These are phyloP conservation scores for Colletes latitarsis DNA, from an alignment of 1,140 invertebrate species.

Conservation along the genomic window DNA sequence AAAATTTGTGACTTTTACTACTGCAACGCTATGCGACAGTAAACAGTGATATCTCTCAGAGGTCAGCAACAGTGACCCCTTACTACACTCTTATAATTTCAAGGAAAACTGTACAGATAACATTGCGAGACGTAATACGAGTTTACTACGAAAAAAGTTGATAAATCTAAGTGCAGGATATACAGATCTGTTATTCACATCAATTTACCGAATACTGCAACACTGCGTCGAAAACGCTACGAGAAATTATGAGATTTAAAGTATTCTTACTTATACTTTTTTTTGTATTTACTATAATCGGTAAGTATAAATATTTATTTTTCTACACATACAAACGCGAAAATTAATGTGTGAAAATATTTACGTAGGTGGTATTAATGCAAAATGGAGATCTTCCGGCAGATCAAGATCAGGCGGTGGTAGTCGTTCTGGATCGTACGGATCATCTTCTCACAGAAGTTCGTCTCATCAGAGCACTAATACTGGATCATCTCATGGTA, in stretches of 20 bases:
- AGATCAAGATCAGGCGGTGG: background rate
- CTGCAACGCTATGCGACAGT: background rate
- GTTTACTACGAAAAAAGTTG: background rate
- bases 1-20: background rate
- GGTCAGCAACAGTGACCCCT: constrained; percentile 32
- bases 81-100: background rate
- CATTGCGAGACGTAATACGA: constrained; percentile 2
- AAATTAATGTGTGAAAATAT: background rate
- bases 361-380: background rate
- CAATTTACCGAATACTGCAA: background rate
- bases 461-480: background rate
- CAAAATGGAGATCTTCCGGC: background rate
- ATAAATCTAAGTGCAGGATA: constrained; percentile 22
- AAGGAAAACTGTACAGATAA: background rate
- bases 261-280: constrained; percentile 35
- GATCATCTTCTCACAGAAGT: background rate
- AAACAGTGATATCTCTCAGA: background rate
- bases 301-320: constrained; percentile 36
- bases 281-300: background rate
- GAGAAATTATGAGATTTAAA: constrained; percentile 35
- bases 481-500: too few species aligned
- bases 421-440: background rate
- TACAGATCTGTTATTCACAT: constrained; percentile 7
- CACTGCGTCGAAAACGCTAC: background rate
- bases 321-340: background rate